These are phyloP conservation scores for Patella ulyssiponensis DNA, from an alignment of 2,888 invertebrate genomes.

Conservation along the genomic window DNA sequence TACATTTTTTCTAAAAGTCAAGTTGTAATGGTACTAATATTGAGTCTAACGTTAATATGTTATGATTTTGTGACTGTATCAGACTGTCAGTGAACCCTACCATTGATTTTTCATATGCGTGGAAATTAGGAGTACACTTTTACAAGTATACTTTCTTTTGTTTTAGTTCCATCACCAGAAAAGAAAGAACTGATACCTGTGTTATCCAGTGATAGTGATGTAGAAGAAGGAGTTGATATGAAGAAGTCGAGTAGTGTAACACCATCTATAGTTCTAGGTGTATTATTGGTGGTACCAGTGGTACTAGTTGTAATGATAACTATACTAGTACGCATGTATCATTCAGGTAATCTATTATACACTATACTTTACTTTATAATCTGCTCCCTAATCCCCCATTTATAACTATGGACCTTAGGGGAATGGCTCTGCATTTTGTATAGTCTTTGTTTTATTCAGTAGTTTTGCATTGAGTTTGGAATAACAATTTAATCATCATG, in stretches of 20 bases:
- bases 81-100: too few species aligned
- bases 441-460: not conserved
- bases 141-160: too few species aligned
- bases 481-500: too few species aligned
- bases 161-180: too few species aligned
- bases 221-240: not conserved
- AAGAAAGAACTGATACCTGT: too few species aligned
- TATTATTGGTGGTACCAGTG: constrained; percentile 71
- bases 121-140: too few species aligned
- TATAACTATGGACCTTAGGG: not conserved
- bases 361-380: not conserved
- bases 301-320: constrained; percentile 69
- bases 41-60: too few species aligned
- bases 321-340: constrained; percentile 66
- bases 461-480: not conserved
- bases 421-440: not conserved
- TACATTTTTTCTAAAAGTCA: too few species aligned
- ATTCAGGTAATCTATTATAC: constrained; percentile 62
- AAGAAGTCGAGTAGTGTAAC: constrained; percentile 49
- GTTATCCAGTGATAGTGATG: not conserved
- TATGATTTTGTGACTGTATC: too few species aligned
- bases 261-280: constrained; percentile 70
- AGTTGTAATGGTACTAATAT: too few species aligned
- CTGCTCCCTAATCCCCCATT: not conserved
- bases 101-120: too few species aligned